Base-by-base conservation (phyloP, 1,140 invertebrate species). In the Cotesia chilonis region DNA sequence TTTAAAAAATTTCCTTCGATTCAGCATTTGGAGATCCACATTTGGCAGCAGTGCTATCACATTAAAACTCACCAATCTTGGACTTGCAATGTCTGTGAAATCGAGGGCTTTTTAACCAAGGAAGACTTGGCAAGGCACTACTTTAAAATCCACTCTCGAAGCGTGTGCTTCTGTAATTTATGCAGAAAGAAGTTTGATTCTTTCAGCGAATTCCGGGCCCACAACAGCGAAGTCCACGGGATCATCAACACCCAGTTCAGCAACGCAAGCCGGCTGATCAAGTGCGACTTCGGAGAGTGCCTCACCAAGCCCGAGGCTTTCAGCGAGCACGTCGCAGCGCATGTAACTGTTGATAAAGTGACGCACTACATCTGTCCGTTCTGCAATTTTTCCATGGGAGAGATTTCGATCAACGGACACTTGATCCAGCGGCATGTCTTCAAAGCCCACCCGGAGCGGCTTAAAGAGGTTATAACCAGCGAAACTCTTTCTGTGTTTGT, bases 21-120 rank as follows among this genome's bases (percentile, higher is more conserved):
- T 4, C 68, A 61, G 36, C 71, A 76, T 36, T 66, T 87, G 4
- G 83, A 83, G 6, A 41, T 79, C 4, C 85, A 87, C 28, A 73
- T 77, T 2, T 87, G 85, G 84, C 81, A 81, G 0, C 70, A 57
- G 10, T 87, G 85, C 35, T 84, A 84, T 51, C 84, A 86, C 59
- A 77, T 73, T 2, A 17, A 81, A 4, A 79, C 77, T 0, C 78
- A 77, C 9, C 73, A 80, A 14, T 36, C 81, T 14, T 74, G 82
- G 35, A 72, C 74, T 4, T 87, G 85, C 54, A 81, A 76, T 52
- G 71, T 87, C 17, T 87, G 85, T 28, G 76, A 83, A 5, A 77
- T 86, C 63, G 79, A 82, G 35, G 84, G 84, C 2, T 84, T 87
- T 36, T 78, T 78, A 2, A 80, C 81, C n/a, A 71, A 80, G 66